Base-by-base conservation (phyloP, 1,140 invertebrate genomes). In the Drosophila biarmipes region DNA sequence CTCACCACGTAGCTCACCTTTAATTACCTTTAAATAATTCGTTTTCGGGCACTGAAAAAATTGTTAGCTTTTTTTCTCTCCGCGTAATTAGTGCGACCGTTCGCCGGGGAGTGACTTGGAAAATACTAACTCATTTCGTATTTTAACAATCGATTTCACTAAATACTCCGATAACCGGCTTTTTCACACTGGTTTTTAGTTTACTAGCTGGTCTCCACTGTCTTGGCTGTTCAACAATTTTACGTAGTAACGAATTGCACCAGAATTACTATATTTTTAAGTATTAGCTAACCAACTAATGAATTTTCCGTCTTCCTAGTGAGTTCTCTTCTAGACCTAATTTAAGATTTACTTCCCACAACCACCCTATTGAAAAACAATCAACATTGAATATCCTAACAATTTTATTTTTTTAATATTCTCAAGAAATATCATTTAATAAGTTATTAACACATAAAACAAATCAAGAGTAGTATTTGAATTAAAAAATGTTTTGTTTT, bases 361-460 rank as follows among this genome's bases (percentile, higher is more conserved):
- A n/a, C 15, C 31, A 24, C 0, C 63, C 63, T 45, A 42, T 5
- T n/a, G n/a, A 10, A 49, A 35, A 66, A 19, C 27, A 8, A 2
- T 6, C 14, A 24, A 19, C 3, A 52, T 87, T 87, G 84, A 86
- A 86, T 87, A 86, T 87, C 82, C 82, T 87, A 87, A 89, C 84
- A 89, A 89, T 89, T 87, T 77, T 78, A 56, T 74, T 68, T 74
- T 74, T 56, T 63, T 82, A 87, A 87, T 87, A 89, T 87, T 87
- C 71, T 89, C 84, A 76, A 82, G 85, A 87, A 89, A 87, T 84
- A 89, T 87, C 72, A 84, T 89, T 79, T 89, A 89, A 87, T 87
- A 87, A 87, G 84, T 84, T 87, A 80, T 89, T 87, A 87, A 87
- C 84, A 87, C 84, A 87, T 82, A 87, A 87, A 87, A 80, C 84